phyloP scores from a whole-genome alignment of 37 sponge, comb jelly and placozoan species.

The Petrosia ficiformis region DNA sequence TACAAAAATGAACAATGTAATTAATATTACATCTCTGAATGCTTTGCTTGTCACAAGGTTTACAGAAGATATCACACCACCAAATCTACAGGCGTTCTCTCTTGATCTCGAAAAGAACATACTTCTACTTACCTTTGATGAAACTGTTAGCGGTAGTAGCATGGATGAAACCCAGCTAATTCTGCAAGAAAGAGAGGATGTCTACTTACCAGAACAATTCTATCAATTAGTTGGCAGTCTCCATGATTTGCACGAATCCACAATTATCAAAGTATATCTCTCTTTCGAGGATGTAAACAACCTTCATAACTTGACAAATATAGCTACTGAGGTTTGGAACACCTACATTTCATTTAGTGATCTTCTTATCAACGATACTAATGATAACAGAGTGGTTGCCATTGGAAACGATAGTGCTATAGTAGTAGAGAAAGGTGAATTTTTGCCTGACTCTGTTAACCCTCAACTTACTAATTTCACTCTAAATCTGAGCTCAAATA shows the following conservation, averaged over 20 bases:
- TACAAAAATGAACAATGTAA: constrained; percentile 56
- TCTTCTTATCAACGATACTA: constrained; percentile 58
- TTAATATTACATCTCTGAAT: constrained; percentile 14
- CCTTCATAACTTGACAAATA: constrained; percentile 42
- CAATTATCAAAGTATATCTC: constrained; percentile 51
- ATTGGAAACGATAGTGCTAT: constrained; percentile 13
- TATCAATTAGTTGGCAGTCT: constrained; percentile 48
- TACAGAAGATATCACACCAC: constrained; percentile 58
- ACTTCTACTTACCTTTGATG: constrained; percentile 75
- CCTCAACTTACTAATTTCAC: constrained; percentile 53
- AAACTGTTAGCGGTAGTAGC: constrained; percentile 70
- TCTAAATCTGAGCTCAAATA: constrained; percentile 64
- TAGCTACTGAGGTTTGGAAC: constrained; percentile 51
- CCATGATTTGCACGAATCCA: constrained; percentile 50
- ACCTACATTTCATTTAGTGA: constrained; percentile 56
- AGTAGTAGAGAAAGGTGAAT: constrained; percentile 7
- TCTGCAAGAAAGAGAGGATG: constrained; percentile 45
- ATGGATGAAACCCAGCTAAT: constrained; percentile 64
- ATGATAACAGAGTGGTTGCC: constrained; percentile 48
- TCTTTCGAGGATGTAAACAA: constrained; percentile 77
- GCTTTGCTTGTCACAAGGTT: constrained; percentile 52
- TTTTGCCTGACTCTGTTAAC: constrained; percentile 29
- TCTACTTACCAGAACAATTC: constrained; percentile 14
- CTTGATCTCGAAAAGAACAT: constrained; percentile 64
- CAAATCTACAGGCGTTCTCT: constrained; percentile 45